These are phyloP conservation scores for Cordilura impudica DNA, from an alignment of 2,888 invertebrate genomes.

Conservation along the genomic window DNA sequence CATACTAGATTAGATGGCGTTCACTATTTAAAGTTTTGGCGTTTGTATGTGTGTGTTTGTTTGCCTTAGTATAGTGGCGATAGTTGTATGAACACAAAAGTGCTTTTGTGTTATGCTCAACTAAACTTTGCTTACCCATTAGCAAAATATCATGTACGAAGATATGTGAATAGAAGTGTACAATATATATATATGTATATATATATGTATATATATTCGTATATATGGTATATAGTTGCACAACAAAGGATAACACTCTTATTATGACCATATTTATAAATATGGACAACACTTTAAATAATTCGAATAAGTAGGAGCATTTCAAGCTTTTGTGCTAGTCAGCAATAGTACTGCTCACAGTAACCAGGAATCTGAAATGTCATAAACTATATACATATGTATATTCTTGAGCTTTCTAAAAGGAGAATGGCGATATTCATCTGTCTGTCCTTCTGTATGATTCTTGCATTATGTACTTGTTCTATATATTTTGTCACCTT, in stretches of 20 bases:
- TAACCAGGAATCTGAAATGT: no score
- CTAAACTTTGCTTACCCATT: conserved; percentile 50
- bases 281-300: neutral
- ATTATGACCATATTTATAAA: neutral
- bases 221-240: no score
- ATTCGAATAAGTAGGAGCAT: neutral
- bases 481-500: no score
- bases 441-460: no score
- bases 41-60: neutral
- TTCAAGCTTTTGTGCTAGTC: no score
- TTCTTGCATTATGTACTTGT: no score
- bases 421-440: no score
- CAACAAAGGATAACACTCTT: neutral
- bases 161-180: neutral
- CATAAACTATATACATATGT: no score
- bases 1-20: neutral
- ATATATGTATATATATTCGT: neutral
- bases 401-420: no score
- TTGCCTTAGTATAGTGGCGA: neutral
- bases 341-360: no score
- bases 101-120: conserved; percentile 42
- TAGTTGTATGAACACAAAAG: conserved; percentile 35
- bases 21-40: neutral
- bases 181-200: neutral
- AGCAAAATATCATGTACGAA: conserved; percentile 9